phyloP scores from a whole-genome alignment of 2,888 invertebrate genomes.

The Labia minor region DNA sequence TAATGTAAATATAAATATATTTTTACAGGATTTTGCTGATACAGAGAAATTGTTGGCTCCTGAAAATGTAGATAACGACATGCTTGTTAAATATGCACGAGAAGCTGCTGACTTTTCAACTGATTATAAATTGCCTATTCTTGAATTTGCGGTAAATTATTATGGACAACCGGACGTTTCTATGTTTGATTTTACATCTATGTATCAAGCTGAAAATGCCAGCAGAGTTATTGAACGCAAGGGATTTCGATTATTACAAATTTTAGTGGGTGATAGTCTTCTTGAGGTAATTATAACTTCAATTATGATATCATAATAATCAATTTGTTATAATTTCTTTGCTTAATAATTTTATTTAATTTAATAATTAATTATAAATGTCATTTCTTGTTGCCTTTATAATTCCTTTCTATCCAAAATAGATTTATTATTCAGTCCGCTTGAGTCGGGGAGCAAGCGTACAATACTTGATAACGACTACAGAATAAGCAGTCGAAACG shows the following conservation, averaged over 20 bases:
- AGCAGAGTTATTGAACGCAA: conserved; percentile 65
- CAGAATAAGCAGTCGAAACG: no score
- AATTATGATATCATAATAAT: neutral
- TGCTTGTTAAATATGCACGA: conserved; percentile 78
- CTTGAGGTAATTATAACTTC: conserved; percentile 54
- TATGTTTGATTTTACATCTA: conserved; percentile 97
- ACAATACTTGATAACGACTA: no score
- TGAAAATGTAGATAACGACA: conserved; percentile 84
- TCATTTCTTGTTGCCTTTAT: no score
- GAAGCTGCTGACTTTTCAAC: conserved; percentile 94
- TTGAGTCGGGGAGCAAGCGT: no score
- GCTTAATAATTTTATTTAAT: no score
- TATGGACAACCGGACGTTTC: conserved; percentile 96
- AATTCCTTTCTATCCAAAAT: no score
- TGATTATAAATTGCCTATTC: conserved; percentile 68
- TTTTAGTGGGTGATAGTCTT: conserved; percentile 90
- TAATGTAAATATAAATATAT: no score
- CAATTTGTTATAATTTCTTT: neutral
- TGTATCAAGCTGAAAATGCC: conserved; percentile 95
- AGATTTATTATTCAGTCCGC: no score
- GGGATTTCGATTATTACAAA: conserved; percentile 73
- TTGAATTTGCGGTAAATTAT: conserved; percentile 95
- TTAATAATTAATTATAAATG: no score
- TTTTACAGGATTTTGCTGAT: conserved; percentile 76
- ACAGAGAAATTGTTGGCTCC: conserved; percentile 74